Conservation (phyloP, 2,797 vertebrate species). For the Enteromius thamalakanensis region DNA sequence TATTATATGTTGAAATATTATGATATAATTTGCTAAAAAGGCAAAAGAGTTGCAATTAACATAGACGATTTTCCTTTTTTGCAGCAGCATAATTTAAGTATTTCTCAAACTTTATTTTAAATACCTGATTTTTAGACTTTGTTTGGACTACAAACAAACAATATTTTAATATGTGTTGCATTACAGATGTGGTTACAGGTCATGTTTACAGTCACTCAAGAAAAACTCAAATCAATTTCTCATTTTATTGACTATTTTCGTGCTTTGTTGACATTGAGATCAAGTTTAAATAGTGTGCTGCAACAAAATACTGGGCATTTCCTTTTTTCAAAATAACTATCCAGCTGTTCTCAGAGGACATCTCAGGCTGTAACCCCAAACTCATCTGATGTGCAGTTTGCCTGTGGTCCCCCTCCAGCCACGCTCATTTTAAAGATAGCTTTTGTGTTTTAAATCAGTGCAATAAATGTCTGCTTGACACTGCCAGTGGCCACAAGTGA, state of each 20-base stretch:
- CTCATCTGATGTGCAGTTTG: slow-evolving; percentile 19
- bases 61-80: no score
- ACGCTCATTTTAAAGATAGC: slow-evolving; percentile 20
- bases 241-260: background rate
- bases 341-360: background rate
- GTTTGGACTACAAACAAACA: background rate
- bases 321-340: background rate
- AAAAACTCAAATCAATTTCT: background rate
- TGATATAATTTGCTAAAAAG: background rate
- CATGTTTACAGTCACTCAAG: background rate
- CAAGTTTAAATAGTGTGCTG: background rate
- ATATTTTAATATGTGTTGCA: background rate
- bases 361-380: background rate
- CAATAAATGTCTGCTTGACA: slow-evolving; percentile 20
- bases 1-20: background rate
- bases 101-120: background rate
- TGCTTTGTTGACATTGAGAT: background rate
- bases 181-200: background rate
- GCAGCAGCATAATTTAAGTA: background rate
- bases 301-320: background rate
- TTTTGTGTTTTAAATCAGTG: slow-evolving; percentile 33
- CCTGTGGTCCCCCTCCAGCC: background rate
- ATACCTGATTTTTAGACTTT: background rate
- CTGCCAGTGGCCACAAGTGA: slow-evolving; percentile 21
- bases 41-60: background rate